A percentile compares a stretch with the other conserved stretches of the same genome.
Evolutionary conservation across 2,888 invertebrate genomes (phyloP).

Genomic region (Dastarcus helophoroides): DNA sequence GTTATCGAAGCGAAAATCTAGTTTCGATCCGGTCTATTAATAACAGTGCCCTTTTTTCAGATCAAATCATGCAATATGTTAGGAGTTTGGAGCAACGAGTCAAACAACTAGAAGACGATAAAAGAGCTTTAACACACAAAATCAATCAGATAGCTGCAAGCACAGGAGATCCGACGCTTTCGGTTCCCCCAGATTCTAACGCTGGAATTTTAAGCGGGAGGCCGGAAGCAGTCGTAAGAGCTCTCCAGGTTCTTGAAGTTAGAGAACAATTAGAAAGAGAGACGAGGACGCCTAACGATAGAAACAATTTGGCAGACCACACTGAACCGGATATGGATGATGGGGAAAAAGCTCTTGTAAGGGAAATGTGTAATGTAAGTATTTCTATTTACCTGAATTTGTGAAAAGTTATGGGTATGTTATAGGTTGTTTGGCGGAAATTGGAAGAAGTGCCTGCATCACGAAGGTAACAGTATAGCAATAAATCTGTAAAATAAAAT

Average conservation of each 20-base stretch:
- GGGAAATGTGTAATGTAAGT: slow-evolving; percentile 89
- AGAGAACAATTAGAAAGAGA: slow-evolving; percentile 76
- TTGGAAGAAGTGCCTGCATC: slow-evolving; percentile 70
- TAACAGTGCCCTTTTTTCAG: no score
- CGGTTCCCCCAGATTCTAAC: slow-evolving; percentile 29
- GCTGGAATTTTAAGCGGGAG: slow-evolving; percentile 48
- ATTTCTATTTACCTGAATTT: no score
- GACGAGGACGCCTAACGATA: slow-evolving; percentile 35
- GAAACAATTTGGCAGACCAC: slow-evolving; percentile 20
- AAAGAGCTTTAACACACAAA: slow-evolving; percentile 45
- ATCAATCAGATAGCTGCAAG: slow-evolving; percentile 38
- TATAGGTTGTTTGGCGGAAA: slow-evolving; percentile 80
- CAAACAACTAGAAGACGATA: slow-evolving; percentile 72
- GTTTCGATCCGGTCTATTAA: no score
- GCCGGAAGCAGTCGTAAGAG: slow-evolving; percentile 87
- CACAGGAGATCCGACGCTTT: slow-evolving; percentile 33
- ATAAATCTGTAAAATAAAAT: no score
- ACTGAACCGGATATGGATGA: slow-evolving; percentile 59
- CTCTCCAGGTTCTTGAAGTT: slow-evolving; percentile 74
- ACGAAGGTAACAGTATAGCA: slow-evolving; percentile 35
- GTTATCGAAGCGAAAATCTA: no score
- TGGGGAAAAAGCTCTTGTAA: slow-evolving; percentile 82
- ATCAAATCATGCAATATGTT: slow-evolving; percentile 87
- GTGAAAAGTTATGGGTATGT: no score
- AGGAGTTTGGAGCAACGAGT: slow-evolving; percentile 80